Evolutionary conservation across 2,113 vertebrate genomes (phyloP), one percentile per base, ranked within the genome.

Genomic region (Callipepla californica): DNA sequence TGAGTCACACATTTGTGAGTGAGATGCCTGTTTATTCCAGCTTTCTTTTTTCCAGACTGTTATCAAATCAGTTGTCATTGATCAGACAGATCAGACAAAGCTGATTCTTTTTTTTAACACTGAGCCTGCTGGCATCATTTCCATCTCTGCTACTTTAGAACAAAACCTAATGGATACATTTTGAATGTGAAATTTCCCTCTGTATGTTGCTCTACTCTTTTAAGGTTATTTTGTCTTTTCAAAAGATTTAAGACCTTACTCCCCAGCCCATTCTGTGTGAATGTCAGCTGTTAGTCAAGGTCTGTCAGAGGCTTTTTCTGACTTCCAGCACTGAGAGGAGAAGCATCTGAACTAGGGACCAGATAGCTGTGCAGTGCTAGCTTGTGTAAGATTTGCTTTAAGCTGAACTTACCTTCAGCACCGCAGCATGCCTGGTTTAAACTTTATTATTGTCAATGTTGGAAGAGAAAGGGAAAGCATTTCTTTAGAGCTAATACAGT

Each of bases 1-100:
- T 50, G 0, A 63, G 8, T 72, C 28, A 25, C 26, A 76, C 3
- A 16, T 36, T 22, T 40, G 1, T 53, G n/a, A 8, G 5, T 48
- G 51, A 86, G 30, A 8, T 81, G 8, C 26, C 30, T 86, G 13
- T 68, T 72, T 25, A 36, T 34, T 18, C 4, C 3, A 23, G 44
- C 1, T 40, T 40, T 10, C 7, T 76, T 72, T 69, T 63, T 8
- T n/a, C 42, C 51, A 9, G 51, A 28, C 14, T 28, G 7, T 67
- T 82, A 94, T 74, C 45, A 59, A 85, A 79, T 16, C 8, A 28
- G 9, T 80, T 87, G 19, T 65, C 48, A 44, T 4, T 66, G 44
- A 45, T 76, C 17, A 36, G 57, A 21, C 25, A 47, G n/a, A 45
- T 76, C 17, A 36, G 57, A 21, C 25, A 47, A 47, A 61, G 13